These are phyloP conservation scores for Archocentrus centrarchus DNA, from an alignment of 2,113 vertebrate genomes.

Conservation along the genomic window DNA sequence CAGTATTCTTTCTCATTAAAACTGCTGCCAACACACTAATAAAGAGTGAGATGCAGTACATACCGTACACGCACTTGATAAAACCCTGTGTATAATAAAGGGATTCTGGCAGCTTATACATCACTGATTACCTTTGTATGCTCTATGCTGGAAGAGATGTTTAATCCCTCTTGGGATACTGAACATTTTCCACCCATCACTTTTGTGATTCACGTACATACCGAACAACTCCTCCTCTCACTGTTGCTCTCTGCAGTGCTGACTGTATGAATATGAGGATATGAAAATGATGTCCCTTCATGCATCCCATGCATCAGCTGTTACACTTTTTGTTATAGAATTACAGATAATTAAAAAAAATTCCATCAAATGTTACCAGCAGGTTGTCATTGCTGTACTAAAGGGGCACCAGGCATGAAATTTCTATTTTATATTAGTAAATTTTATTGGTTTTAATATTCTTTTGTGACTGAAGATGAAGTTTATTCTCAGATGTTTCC, in stretches of 20 bases:
- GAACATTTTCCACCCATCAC: conserved; percentile 40
- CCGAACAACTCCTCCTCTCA: conserved; percentile 29
- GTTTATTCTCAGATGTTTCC: neutral
- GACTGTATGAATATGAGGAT: neutral
- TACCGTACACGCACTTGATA: neutral
- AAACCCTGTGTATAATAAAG: neutral
- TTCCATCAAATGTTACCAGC: neutral
- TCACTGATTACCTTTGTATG: conserved; percentile 12
- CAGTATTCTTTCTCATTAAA: neutral
- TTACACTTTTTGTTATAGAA: neutral
- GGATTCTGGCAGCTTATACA: conserved; percentile 9
- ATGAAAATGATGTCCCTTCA: neutral
- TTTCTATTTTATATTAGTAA: neutral
- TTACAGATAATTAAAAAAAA: neutral
- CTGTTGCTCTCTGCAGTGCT: neutral
- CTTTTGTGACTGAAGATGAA: neutral
- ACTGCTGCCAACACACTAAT: neutral
- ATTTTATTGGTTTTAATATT: rapidly evolving
- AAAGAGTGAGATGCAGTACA: neutral
- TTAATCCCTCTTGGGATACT: conserved; percentile 22
- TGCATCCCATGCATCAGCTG: neutral
- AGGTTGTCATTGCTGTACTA: neutral
- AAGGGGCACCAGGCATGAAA: neutral
- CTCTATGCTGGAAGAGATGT: conserved; percentile 7
- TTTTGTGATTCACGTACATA: conserved; percentile 34